A percentile compares a stretch with the other conserved stretches of the same genome.
Evolutionary conservation across 2,888 invertebrate species (phyloP).

Genomic region (Yponomeuta evonymella): DNA sequence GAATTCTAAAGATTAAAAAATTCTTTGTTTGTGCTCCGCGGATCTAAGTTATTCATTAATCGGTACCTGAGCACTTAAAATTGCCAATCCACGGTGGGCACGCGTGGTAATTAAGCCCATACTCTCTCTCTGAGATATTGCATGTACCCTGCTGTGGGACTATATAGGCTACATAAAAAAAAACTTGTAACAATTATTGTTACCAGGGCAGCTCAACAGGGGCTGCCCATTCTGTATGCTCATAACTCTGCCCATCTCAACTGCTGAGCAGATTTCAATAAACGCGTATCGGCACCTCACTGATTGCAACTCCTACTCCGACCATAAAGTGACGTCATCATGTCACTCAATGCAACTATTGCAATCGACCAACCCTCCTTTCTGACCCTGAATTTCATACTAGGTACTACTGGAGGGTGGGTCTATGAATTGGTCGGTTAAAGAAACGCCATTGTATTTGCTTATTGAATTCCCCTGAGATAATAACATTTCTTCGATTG

Average conservation of each 20-base stretch:
- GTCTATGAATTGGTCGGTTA: not conserved
- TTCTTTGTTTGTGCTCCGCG: no score
- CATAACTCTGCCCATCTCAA: conserved; percentile 37
- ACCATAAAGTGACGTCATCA: conserved; percentile 39
- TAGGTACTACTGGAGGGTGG: not conserved
- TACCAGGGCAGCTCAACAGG: no score
- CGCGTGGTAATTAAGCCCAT: no score
- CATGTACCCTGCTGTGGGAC: no score
- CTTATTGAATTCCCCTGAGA: conserved; percentile 16
- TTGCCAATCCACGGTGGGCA: no score
- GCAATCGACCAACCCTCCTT: not conserved
- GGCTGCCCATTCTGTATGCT: conserved; percentile 26
- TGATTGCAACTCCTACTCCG: conserved; percentile 53
- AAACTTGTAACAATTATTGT: no score
- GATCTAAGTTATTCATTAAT: no score
- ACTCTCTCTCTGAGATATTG: no score
- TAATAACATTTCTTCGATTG: conserved; percentile 7
- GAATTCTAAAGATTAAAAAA: no score
- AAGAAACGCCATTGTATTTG: conserved; percentile 10
- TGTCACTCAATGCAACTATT: conserved; percentile 21
- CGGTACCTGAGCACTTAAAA: no score
- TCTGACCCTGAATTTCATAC: not conserved
- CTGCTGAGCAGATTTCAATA: conserved; percentile 65
- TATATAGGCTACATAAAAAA: no score
- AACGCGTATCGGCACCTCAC: conserved; percentile 47